phyloP scores from a whole-genome alignment of 2,888 invertebrate genomes.

The Callyntrura sp. region DNA sequence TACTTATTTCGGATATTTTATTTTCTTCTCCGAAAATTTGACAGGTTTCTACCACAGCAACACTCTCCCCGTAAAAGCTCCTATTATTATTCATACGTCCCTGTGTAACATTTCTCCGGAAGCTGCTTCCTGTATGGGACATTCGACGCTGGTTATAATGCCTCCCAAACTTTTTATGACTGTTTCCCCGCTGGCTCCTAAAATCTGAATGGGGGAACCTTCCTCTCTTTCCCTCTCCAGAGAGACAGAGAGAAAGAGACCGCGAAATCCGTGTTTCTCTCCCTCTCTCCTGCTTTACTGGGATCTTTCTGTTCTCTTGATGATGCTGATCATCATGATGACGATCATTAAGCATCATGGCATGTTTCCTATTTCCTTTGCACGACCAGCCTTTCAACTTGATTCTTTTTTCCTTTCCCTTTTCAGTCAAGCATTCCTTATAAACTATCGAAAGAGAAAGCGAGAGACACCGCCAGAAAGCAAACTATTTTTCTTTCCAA shows the following conservation, averaged over 20 bases:
- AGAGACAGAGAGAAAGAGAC: background rate
- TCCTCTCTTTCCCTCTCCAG: background rate
- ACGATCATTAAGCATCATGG: constrained; percentile 47
- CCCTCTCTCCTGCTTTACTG: background rate
- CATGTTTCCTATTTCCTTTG: constrained; percentile 46
- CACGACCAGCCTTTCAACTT: constrained; percentile 25
- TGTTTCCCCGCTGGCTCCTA: background rate
- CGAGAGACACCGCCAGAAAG: background rate
- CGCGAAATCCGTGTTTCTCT: background rate
- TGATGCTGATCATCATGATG: constrained; percentile 11
- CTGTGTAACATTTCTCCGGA: too few species aligned
- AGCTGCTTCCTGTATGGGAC: too few species aligned
- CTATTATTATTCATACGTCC: too few species aligned
- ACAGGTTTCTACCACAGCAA: too few species aligned
- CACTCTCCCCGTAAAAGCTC: too few species aligned
- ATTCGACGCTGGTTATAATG: too few species aligned
- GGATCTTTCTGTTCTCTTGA: background rate
- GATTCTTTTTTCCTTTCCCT: background rate
- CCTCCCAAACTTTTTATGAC: too few species aligned
- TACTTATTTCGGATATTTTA: too few species aligned
- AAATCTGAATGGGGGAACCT: constrained; percentile 3
- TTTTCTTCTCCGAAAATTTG: too few species aligned
- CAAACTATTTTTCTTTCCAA: background rate
- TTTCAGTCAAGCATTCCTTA: background rate
- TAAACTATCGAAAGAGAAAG: constrained; percentile 5